phyloP scores from a whole-genome alignment of 2,888 invertebrate species.

The Pterostichus madidus region DNA sequence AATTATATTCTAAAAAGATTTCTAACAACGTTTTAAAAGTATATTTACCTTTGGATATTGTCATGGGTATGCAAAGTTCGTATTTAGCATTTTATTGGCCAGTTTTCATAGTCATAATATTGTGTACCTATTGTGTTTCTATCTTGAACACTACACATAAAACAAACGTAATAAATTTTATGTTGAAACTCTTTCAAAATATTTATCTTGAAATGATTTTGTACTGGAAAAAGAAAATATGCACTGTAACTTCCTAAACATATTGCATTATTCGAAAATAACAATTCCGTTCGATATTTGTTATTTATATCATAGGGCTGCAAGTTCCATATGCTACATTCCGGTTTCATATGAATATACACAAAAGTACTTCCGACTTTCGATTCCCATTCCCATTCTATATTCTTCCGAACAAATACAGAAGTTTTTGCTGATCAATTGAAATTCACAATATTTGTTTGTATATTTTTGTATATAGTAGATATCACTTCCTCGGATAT shows the following conservation, averaged over 20 bases:
- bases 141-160: no score
- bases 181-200: no score
- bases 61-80: no score
- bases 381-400: constrained; percentile 4
- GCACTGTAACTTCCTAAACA: not conserved
- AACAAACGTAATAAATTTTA: no score
- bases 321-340: not conserved
- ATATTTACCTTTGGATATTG: no score
- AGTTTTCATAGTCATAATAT: no score
- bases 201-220: no score
- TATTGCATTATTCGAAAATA: not conserved
- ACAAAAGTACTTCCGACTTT: not conserved
- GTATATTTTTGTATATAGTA: not conserved
- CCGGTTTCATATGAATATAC: constrained; percentile 1
- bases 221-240: no score
- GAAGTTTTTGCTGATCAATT: not conserved
- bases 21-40: no score
- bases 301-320: not conserved
- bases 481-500: not conserved
- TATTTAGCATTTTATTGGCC: no score
- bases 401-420: not conserved
- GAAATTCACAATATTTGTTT: not conserved
- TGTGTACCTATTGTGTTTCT: no score
- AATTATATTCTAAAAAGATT: no score
- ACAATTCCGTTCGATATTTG: not conserved